A percentile compares a stretch with the other conserved stretches of the same genome.
Evolutionary conservation across 2,797 vertebrate species (phyloP).

Genomic region (Macropodus opercularis): DNA sequence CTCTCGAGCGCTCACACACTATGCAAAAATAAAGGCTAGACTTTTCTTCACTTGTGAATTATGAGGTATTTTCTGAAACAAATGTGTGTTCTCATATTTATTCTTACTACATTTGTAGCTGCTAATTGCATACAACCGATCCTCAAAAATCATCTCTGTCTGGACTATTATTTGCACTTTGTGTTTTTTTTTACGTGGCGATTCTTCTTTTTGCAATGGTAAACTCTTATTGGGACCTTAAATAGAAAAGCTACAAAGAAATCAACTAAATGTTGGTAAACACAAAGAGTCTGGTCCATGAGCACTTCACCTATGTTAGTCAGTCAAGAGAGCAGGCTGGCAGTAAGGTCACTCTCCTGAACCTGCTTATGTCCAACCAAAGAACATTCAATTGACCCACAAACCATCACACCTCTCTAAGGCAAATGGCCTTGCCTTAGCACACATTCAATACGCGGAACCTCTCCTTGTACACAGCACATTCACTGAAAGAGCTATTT

Average conservation of each 20-base stretch:
- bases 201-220: no score
- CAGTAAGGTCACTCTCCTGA: constrained; percentile 40
- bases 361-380: constrained; percentile 30
- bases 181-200: no score
- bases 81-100: not conserved
- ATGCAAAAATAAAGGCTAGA: no score
- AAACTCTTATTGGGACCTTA: constrained; percentile 20
- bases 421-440: constrained; percentile 53
- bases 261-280: constrained; percentile 27
- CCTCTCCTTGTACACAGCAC: constrained; percentile 42
- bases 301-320: constrained; percentile 52
- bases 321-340: constrained; percentile 54
- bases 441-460: constrained; percentile 53
- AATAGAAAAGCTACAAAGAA: constrained; percentile 16
- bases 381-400: constrained; percentile 39
- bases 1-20: not conserved
- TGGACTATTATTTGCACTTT: no score
- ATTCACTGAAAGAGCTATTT: constrained; percentile 58
- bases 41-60: no score
- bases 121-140: no score
- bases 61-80: not conserved
- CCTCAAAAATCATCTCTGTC: no score
- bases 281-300: constrained; percentile 37
- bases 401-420: constrained; percentile 43
- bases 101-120: not conserved